These are phyloP conservation scores for Rotaria sp. DNA, from an alignment of 2,888 invertebrate species.

Conservation along the genomic window DNA sequence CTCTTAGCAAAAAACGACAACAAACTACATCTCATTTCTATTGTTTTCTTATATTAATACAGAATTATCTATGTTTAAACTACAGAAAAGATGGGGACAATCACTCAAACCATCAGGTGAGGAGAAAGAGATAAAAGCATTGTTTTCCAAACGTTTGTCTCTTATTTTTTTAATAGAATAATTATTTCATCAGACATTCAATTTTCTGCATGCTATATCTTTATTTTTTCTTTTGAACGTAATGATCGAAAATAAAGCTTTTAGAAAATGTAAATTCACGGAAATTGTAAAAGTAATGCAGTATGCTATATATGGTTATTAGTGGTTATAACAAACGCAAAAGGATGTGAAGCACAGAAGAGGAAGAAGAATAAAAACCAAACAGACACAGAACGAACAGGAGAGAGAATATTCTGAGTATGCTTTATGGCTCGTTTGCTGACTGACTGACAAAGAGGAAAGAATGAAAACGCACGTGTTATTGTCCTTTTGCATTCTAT, in stretches of 20 bases:
- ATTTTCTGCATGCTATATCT: background rate
- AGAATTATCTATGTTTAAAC: background rate
- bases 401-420: background rate
- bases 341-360: background rate
- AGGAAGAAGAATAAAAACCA: background rate
- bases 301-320: background rate
- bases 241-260: background rate
- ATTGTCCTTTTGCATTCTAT: background rate
- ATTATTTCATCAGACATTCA: background rate
- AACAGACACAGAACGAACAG: background rate
- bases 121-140: background rate
- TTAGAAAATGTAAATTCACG: background rate
- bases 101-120: background rate
- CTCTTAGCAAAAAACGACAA: background rate
- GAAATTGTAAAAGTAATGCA: background rate
- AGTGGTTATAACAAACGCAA: background rate
- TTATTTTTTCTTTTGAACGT: background rate
- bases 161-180: background rate
- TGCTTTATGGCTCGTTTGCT: background rate
- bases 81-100: background rate
- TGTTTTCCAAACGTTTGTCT: no score
- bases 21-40: background rate
- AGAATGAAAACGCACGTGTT: conserved; percentile 1
- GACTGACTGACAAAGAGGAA: background rate
- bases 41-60: background rate